Percentiles rank a stretch among this genome's conserved stretches.
Conservation (phyloP, 2,888 invertebrate genomes). For the Coenonympha glycerion region DNA sequence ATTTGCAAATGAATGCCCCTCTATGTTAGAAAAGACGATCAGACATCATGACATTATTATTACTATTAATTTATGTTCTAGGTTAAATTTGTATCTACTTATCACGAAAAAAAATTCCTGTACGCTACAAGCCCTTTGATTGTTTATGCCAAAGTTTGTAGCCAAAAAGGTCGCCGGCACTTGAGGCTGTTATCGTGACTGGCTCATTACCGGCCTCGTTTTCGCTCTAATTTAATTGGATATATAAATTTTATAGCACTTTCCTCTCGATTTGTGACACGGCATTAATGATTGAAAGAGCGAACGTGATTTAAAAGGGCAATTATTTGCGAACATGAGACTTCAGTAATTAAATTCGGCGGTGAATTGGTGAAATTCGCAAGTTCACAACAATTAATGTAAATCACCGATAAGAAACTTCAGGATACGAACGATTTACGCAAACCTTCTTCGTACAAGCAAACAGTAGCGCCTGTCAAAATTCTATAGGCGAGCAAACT, state of each 20-base stretch:
- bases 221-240: slow-evolving; percentile 62
- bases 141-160: background rate
- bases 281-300: slow-evolving; percentile 36
- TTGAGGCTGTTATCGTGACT: slow-evolving; percentile 44
- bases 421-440: too few species aligned
- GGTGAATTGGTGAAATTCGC: background rate
- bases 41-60: too few species aligned
- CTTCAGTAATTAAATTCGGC: slow-evolving; percentile 37
- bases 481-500: too few species aligned
- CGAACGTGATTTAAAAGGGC: slow-evolving; percentile 40
- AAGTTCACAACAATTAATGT: background rate
- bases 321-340: slow-evolving; percentile 37
- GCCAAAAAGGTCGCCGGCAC: slow-evolving; percentile 35
- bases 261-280: slow-evolving; percentile 38
- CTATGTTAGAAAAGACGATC: too few species aligned
- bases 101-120: too few species aligned
- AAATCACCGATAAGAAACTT: too few species aligned
- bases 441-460: too few species aligned
- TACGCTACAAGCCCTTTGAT: too few species aligned
- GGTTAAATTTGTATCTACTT: too few species aligned
- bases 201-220: slow-evolving; percentile 51
- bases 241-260: slow-evolving; percentile 40
- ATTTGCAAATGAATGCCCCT: too few species aligned
- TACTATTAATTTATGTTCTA: too few species aligned
- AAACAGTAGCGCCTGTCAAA: too few species aligned